Base-by-base conservation (phyloP, 2,888 invertebrate species). In the Thera britannica region DNA sequence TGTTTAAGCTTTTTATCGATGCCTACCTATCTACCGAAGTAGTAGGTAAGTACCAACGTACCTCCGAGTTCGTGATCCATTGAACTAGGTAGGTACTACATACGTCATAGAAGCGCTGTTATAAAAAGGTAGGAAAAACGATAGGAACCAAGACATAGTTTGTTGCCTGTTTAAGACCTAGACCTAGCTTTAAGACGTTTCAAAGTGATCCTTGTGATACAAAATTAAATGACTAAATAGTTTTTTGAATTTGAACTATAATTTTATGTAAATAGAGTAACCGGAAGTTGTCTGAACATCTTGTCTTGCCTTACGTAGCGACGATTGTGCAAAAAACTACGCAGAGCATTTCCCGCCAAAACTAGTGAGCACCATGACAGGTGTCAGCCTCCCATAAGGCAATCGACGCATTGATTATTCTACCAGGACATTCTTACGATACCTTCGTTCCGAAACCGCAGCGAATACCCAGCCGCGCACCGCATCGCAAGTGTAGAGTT, bases 401-500 rank as follows among this genome's bases (percentile, higher is more conserved):
- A 78, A 83, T 81, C 82, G 80, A 83, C 72, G 75, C 83, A 88
- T 89, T 89, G 81, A 75, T 79, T 88, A 92, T 92, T 90, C 92
- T 83, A 79, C 80, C 83, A 74, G 82, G 83, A 79, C 70, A 83
- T 75, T 83, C 80, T 90, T 92, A 86, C 91, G 85, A 83, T 88
- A 87, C 69, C 73, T 75, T 35, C 74, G 75, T 81, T 78, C 83
- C 80, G 80, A 86, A 84, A 85, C 88, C 86, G 83, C 84, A 83
- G 78, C 87, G 85, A 89, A 88, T 86, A 86, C 72, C 75, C 79
- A 74, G 80, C 82, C 84, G 87, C 86, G 87, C 77, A 78, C 80
- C 75, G 90, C 86, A 90, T 91, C 84, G 81, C 82, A 89, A 90
- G 80, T 84, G 76, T 77, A 79, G 77, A 71, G 64, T 70, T 72